Evolutionary conservation across 2,797 vertebrate species (phyloP), one percentile per base, ranked within the genome.

Genomic region (Sebastes baramenuke): DNA sequence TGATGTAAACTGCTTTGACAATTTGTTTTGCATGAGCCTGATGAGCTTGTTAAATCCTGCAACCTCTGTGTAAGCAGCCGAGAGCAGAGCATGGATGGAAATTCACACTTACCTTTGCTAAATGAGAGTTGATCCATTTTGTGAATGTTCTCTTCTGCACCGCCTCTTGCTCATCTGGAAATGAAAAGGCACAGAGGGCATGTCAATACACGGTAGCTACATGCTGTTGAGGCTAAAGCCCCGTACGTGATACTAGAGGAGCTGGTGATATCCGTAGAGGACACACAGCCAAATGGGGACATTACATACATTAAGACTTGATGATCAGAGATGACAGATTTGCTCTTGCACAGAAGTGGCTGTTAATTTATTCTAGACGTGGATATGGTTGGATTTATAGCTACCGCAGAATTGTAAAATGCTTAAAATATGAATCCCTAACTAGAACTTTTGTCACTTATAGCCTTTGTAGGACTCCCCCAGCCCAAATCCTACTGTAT

Each of bases 121-220:
- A 91, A 91, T 99, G 98, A 90, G 97, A 98, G 91, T 99, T 99
- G 93, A 99, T 99, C 98, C 98, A 99, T 95, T 99, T 99, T 36
- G 98, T 99, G 92, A 99, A 99, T 72, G 98, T 99, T 87, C 98
- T 96, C 93, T 99, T 99, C 93, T 99, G 98, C 76, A 99, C 98
- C 3, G 97, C 95, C 85, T 99, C 98, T 94, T 99, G 98, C 82
- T 99, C 98, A 96, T 98, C 98, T 99, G 92, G 65, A 93, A 94
- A 90, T 52, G 1, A 4, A 88, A 83, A 82, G 32, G 2, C 49
- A 89, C 3, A 86, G 34, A 74, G 46, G 60, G 34, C 5, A 59
- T 8, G 34, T 91, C 68, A 91, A 27, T 42, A 68, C 34, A 66
- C 16, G 56, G 78, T 24, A 7, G 25, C 46, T 32, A 71, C 36